Conservation (phyloP, 2,797 vertebrate genomes). For the Rhinella marina region DNA sequence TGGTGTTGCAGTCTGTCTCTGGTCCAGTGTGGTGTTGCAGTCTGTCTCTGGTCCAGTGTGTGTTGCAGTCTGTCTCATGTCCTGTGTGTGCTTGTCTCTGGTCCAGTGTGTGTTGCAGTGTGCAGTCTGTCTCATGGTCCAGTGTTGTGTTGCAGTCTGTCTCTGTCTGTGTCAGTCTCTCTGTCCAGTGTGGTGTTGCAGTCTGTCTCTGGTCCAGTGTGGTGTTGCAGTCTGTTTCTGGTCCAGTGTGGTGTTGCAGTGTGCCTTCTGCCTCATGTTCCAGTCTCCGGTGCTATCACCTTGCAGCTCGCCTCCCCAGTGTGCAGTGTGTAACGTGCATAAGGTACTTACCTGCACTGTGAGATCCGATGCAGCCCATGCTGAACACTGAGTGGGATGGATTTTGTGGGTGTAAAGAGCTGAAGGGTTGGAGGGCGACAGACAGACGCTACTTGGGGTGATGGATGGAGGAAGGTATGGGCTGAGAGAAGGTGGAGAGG, state of each 20-base stretch:
- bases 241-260: background rate
- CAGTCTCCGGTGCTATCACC: background rate
- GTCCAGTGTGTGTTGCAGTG: background rate
- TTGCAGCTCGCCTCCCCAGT: background rate
- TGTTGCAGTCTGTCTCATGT: background rate
- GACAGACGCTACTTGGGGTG: slow-evolving; percentile 41
- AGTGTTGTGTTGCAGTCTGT: background rate
- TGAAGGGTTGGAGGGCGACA: background rate
- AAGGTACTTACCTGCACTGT: slow-evolving; percentile 76
- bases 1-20: background rate
- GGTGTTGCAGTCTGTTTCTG: background rate
- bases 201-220: background rate
- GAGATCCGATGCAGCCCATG: slow-evolving; percentile 82
- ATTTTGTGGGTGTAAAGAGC: slow-evolving; percentile 35
- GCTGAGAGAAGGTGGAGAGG: background rate
- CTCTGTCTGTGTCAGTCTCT: background rate
- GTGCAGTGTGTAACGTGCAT: background rate
- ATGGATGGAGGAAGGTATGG: slow-evolving; percentile 54
- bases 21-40: background rate
- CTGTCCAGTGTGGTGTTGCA: background rate
- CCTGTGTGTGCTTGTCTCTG: background rate
- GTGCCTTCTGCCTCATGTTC: background rate
- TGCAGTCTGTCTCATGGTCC: background rate
- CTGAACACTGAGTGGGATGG: slow-evolving; percentile 56
- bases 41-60: background rate